Conservation (phyloP, 2,113 vertebrate genomes). For the Arenaria interpres region DNA sequence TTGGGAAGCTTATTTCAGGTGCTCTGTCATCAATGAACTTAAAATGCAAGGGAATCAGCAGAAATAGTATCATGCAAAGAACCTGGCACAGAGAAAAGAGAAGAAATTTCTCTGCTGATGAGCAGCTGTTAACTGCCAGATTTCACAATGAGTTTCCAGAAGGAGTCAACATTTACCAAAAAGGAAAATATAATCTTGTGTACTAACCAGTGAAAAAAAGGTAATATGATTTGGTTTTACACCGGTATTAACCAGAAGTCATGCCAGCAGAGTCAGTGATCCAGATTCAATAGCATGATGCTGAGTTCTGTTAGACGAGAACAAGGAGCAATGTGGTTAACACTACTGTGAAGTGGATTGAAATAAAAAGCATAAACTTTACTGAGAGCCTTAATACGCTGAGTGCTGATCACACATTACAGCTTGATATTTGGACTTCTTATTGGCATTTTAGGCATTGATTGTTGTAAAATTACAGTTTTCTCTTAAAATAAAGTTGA, state of each 20-base stretch:
- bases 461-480: neutral
- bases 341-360: neutral
- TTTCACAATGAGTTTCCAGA: neutral
- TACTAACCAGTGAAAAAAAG: neutral
- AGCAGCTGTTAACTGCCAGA: neutral
- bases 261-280: accelerated
- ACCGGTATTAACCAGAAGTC: neutral
- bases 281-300: neutral
- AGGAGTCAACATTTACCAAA: neutral
- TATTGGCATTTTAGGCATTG: neutral
- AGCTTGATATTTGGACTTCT: neutral
- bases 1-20: neutral
- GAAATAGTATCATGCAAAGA: neutral
- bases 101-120: neutral
- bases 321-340: neutral
- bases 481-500: neutral
- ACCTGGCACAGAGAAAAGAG: neutral
- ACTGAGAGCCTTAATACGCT: neutral
- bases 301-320: neutral
- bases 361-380: neutral
- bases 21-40: neutral
- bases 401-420: neutral
- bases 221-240: neutral
- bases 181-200: neutral
- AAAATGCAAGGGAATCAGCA: neutral